A percentile compares a stretch with the other conserved stretches of the same genome.
Evolutionary conservation across 2,113 vertebrate species (phyloP).

Genomic region (Gambusia affinis): DNA sequence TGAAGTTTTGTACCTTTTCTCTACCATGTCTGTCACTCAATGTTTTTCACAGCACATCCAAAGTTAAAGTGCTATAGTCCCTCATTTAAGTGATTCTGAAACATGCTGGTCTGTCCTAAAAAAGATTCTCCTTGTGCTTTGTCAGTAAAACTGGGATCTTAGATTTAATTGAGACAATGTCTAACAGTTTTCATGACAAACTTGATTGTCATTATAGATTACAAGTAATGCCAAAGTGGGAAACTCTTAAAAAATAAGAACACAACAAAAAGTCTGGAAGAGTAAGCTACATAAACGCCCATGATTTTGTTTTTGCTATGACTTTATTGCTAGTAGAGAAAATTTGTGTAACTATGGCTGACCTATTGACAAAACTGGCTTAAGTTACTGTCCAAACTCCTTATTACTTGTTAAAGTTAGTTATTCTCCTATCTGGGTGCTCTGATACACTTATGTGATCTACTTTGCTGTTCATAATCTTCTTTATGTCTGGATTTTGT

Average conservation of each 20-base stretch:
- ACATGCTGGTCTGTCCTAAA: too few species aligned
- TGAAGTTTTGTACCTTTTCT: too few species aligned
- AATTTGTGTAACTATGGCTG: neutral
- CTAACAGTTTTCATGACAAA: too few species aligned
- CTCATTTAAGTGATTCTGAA: too few species aligned
- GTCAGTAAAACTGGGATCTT: too few species aligned
- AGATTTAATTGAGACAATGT: too few species aligned
- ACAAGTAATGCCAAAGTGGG: too few species aligned
- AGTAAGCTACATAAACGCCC: slow-evolving; percentile 13
- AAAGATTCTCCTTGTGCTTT: too few species aligned
- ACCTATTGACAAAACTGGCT: neutral
- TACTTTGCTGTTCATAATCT: slow-evolving; percentile 24
- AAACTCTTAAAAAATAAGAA: neutral
- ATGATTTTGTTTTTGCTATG: neutral
- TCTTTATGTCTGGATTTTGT: slow-evolving; percentile 2
- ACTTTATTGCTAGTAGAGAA: neutral
- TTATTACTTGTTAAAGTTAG: slow-evolving; percentile 57
- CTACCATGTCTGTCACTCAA: too few species aligned
- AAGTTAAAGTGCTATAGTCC: too few species aligned
- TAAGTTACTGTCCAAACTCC: slow-evolving; percentile 39
- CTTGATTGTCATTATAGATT: too few species aligned
- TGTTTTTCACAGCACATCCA: too few species aligned
- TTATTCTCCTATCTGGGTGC: slow-evolving; percentile 42
- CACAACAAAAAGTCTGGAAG: neutral
- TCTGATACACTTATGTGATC: slow-evolving; percentile 18